Evolutionary conservation across 2,888 invertebrate species (phyloP).

Genomic region (Caenorhabditis sinica): DNA sequence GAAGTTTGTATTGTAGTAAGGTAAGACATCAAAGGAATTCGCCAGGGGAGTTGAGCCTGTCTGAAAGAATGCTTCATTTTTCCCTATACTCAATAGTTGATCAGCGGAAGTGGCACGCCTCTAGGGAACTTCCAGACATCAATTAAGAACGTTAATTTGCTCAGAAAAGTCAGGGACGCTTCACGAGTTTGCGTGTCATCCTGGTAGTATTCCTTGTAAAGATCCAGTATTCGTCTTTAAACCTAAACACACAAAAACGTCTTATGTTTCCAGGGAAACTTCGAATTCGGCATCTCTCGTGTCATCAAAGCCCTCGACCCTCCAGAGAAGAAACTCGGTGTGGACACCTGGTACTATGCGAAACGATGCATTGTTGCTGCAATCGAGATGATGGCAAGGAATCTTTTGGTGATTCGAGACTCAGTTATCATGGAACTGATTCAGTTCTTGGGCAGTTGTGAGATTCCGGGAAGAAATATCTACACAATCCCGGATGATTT

Average conservation of each 20-base stretch:
- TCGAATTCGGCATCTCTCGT: slow-evolving; percentile 97
- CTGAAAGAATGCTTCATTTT: too few relatives aligned
- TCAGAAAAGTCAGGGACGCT: slow-evolving; percentile 90
- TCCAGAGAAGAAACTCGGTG: slow-evolving; percentile 94
- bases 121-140: too few relatives aligned
- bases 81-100: too few relatives aligned
- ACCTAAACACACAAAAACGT: too few relatives aligned
- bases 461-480: slow-evolving; percentile 92
- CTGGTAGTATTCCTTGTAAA: slow-evolving; percentile 95
- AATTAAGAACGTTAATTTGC: too few relatives aligned
- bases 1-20: slow-evolving; percentile 97
- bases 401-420: slow-evolving; percentile 92
- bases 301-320: slow-evolving; percentile 97
- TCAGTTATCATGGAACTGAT: slow-evolving; percentile 92
- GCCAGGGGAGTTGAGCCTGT: too few relatives aligned
- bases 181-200: slow-evolving; percentile 95
- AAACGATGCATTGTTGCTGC: slow-evolving; percentile 78
- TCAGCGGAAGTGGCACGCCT: too few relatives aligned
- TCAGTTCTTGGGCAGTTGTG: slow-evolving; percentile 93
- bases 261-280: slow-evolving; percentile 88
- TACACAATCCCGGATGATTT: slow-evolving; percentile 91
- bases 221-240: slow-evolving; percentile 89
- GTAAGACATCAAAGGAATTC: slow-evolving; percentile 37
- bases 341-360: slow-evolving; percentile 92
- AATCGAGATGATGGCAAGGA: slow-evolving; percentile 84